A percentile compares a stretch with the other conserved stretches of the same genome.
Conservation (phyloP, 1,140 invertebrate genomes). For the Apis dorsata region DNA sequence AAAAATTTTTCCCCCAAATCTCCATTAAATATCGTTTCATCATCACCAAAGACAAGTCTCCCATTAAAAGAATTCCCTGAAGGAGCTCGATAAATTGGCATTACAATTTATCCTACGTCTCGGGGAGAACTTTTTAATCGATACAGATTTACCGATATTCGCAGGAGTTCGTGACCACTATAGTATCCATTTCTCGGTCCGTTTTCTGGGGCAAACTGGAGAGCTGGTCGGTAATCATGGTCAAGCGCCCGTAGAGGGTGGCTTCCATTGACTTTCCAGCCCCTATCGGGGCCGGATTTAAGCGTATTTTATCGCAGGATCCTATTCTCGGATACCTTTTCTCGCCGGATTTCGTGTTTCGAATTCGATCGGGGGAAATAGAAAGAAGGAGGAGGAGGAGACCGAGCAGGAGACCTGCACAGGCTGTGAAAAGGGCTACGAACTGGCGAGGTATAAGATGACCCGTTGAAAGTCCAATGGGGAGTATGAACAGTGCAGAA, state of each 20-base stretch:
- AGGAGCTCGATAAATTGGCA: background rate
- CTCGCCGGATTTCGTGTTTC: background rate
- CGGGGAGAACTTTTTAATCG: conserved; percentile 21
- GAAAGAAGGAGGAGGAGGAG: background rate
- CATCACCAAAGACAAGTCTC: too few species aligned
- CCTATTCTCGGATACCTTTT: conserved; percentile 17
- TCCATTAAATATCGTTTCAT: too few species aligned
- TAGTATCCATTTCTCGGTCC: background rate
- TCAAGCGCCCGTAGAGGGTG: background rate
- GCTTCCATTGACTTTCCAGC: background rate
- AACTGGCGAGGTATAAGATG: conserved; percentile 14
- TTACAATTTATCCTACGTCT: background rate
- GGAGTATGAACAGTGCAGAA: too few species aligned
- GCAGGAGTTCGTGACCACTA: background rate
- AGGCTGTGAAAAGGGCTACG: background rate
- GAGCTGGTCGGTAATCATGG: background rate
- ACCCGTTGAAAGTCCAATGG: conserved; percentile 72
- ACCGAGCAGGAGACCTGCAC: background rate
- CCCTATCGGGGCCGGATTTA: background rate
- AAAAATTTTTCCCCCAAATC: too few species aligned
- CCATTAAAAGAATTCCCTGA: conserved; percentile 2
- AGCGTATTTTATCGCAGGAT: conserved; percentile 27
- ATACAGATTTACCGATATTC: conserved; percentile 12
- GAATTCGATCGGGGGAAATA: conserved; percentile 10
- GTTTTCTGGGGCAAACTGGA: background rate